These are phyloP conservation scores for Pocillopora grandis DNA, from an alignment of 92 coral and sea anemone species.

Conservation along the genomic window DNA sequence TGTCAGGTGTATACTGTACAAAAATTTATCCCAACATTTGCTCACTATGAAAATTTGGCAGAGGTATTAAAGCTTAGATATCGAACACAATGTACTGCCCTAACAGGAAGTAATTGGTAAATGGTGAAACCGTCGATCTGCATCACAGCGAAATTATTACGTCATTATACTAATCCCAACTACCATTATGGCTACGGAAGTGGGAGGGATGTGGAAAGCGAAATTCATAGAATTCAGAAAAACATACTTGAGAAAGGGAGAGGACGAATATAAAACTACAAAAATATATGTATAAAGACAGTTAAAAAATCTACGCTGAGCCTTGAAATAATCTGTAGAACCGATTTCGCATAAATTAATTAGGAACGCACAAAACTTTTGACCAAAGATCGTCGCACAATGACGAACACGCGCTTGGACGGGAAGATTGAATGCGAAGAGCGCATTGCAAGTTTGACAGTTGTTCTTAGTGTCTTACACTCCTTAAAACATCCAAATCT, in stretches of 20 bases:
- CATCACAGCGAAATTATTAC: conserved; percentile 3
- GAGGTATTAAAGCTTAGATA: no score
- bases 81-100: not conserved
- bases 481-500: not conserved
- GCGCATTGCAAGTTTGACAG: not conserved
- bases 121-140: not conserved
- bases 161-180: conserved; percentile 9
- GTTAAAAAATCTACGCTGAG: no score
- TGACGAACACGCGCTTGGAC: conserved; percentile 32
- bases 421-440: conserved; percentile 5
- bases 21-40: no score
- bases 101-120: not conserved
- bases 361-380: conserved; percentile 6
- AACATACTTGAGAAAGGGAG: not conserved
- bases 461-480: not conserved
- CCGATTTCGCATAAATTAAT: conserved; percentile 12
- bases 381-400: conserved; percentile 14
- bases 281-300: not conserved
- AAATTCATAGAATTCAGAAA: not conserved
- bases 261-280: not conserved
- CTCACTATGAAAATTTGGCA: no score
- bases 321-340: not conserved
- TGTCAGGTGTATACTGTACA: no score
- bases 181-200: conserved; percentile 45
- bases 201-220: conserved; percentile 20